Evolutionary conservation across 1,140 invertebrate species (phyloP), one percentile per base, ranked within the genome.

Genomic region (Eupeodes corollae): DNA sequence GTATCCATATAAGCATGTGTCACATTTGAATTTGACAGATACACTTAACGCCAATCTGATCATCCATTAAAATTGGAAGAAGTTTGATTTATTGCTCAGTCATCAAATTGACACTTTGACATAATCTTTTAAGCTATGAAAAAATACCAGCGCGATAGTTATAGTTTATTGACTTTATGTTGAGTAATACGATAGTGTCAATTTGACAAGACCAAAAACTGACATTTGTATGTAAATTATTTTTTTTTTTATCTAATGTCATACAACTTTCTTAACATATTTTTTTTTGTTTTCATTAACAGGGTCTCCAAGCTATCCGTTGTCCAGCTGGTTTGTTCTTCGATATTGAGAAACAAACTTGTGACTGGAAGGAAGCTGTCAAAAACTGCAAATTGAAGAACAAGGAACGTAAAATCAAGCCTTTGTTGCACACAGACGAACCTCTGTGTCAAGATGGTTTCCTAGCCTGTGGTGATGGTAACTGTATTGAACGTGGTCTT

Each of bases 341-440:
- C 71, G 91, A 95, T 65, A 92, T 94, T 57, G 90, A 94, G 61
- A 92, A 93, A 68, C 91, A 95, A 70, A 94, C 91, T 3, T 95
- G 91, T 64, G 89, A 94, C 64, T 95, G 91, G 91, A 94, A 92
- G 67, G 86, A 84, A 51, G 79, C 88, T 3, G 91, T 95, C 0
- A 91, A 90, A 67, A 94, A 94, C 67, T 95, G 91, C 71, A 88
- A 89, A 59, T 70, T 87, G 58, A 93, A 91, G 73, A 90, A 83
- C 69, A 91, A 91, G 67, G 88, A 91, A 61, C 81, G 86, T 49
- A 90, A 91, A 67, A 80, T 87, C 12, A 91, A 91, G 66, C 91
- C 91, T 45, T 72, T 91, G 48, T 72, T 94, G 5, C 85, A 85
- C 70, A 94, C 91, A 5, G 88, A 93, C 55, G 90, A 94, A 63